Evolutionary conservation across 2,113 vertebrate species (phyloP).

Genomic region (Tetraodon nigroviridis): DNA sequence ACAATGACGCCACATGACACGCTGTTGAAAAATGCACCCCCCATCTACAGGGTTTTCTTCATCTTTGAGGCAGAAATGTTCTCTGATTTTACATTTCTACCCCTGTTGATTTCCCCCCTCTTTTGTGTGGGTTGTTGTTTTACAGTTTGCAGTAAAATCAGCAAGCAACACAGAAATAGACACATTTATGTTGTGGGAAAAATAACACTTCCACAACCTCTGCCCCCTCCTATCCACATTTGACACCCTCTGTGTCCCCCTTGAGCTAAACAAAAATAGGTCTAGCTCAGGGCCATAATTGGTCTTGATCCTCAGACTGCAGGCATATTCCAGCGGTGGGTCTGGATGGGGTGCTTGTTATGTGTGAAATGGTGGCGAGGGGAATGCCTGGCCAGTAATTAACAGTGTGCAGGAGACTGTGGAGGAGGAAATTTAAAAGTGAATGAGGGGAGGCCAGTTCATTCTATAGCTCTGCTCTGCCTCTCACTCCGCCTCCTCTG

Average conservation of each 20-base stretch:
- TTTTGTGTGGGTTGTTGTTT: slow-evolving; percentile 28
- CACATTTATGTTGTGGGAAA: slow-evolving; percentile 71
- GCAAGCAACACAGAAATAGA: slow-evolving; percentile 48
- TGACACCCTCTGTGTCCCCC: slow-evolving; percentile 54
- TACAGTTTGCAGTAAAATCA: slow-evolving; percentile 37
- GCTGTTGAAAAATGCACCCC: too few relatives aligned
- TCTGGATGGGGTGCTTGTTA: slow-evolving; percentile 84
- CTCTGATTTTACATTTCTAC: slow-evolving; percentile 1
- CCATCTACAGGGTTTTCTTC: too few relatives aligned
- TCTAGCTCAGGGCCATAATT: slow-evolving; percentile 94
- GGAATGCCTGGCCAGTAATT: slow-evolving; percentile 94
- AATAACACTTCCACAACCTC: slow-evolving; percentile 77
- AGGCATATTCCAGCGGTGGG: slow-evolving; percentile 93
- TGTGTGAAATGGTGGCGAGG: slow-evolving; percentile 84
- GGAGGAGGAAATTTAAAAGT: slow-evolving; percentile 95
- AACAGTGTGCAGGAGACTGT: slow-evolving; percentile 94
- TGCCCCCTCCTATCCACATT: slow-evolving; percentile 58
- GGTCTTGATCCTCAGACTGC: slow-evolving; percentile 91
- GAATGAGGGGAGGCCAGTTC: slow-evolving; percentile 90
- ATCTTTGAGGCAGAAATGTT: too few relatives aligned
- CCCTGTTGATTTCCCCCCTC: not conserved
- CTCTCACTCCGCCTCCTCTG: slow-evolving; percentile 73
- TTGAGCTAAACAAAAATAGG: slow-evolving; percentile 79
- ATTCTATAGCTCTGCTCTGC: slow-evolving; percentile 80
- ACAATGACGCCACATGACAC: too few relatives aligned